A percentile compares a stretch with the other conserved stretches of the same genome.
Conservation (phyloP, 2,797 vertebrate genomes). For the Vireo griseus region DNA sequence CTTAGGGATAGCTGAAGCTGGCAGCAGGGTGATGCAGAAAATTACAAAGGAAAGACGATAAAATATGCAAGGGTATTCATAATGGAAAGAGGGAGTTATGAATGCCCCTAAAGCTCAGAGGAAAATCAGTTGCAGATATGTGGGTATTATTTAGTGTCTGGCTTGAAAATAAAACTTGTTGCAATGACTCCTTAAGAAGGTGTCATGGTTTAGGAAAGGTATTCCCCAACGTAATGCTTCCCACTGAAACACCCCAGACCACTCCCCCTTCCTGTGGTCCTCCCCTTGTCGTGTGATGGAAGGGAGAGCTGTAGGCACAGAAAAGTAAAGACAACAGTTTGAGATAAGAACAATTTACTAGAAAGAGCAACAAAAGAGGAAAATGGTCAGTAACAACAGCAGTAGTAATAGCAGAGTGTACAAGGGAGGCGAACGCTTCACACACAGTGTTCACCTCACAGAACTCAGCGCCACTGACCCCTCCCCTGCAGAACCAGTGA, state of each 20-base stretch:
- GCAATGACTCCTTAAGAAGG: background rate
- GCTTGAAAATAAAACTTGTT: background rate
- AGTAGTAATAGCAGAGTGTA: background rate
- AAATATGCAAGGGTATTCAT: background rate
- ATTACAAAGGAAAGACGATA: background rate
- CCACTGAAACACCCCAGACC: background rate
- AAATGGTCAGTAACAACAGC: background rate
- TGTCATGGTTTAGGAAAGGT: background rate
- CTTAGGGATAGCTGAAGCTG: background rate
- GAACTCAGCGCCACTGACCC: rapidly evolving
- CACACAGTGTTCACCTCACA: background rate
- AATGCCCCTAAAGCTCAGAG: background rate
- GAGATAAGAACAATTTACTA: background rate
- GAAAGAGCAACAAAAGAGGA: background rate
- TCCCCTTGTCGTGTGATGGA: background rate
- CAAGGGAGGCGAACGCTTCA: rapidly evolving
- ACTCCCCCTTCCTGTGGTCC: rapidly evolving
- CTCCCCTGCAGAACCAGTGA: background rate
- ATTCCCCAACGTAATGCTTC: background rate
- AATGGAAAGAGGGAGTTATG: background rate
- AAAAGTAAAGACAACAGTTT: too few relatives aligned
- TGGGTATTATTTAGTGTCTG: background rate
- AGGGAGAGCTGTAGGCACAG: background rate
- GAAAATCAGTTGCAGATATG: background rate
- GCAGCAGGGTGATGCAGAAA: background rate